Evolutionary conservation across 1,140 invertebrate species (phyloP).

Genomic region (Dermatophagoides farinae): DNA sequence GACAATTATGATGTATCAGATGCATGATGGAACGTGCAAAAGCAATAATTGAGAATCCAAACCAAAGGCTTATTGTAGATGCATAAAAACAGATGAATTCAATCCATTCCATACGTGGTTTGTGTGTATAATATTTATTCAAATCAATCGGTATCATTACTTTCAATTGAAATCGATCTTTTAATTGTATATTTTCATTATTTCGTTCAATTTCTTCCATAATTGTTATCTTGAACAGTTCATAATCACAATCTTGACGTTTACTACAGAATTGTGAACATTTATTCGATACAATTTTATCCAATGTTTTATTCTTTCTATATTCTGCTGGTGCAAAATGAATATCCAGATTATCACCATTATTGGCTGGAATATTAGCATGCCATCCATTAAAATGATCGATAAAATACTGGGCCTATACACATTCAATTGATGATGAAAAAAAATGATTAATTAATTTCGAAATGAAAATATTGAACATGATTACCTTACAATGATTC

Average conservation of each 20-base stretch:
- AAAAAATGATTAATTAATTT: no score
- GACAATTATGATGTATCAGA: no score
- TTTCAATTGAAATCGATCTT: neutral
- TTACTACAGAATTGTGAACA: slow-evolving; percentile 1
- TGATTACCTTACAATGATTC: neutral
- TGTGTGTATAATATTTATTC: slow-evolving; percentile 1
- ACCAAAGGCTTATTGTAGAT: slow-evolving; percentile 7
- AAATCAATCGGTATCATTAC: neutral
- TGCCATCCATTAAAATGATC: slow-evolving; percentile 8
- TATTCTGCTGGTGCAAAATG: neutral
- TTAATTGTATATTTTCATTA: neutral
- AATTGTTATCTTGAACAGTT: neutral
- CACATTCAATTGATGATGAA: no score
- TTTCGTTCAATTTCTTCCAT: slow-evolving; percentile 1
- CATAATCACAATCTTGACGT: neutral
- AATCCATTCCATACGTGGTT: slow-evolving; percentile 4
- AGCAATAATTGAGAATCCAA: slow-evolving; percentile 9
- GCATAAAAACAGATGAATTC: slow-evolving; percentile 9
- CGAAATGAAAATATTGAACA: no score
- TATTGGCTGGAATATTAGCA: slow-evolving; percentile 1
- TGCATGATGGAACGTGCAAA: neutral
- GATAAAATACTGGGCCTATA: neutral
- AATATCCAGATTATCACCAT: neutral
- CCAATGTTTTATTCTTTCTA: slow-evolving; percentile 5
- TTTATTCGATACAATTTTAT: neutral